A percentile compares a stretch with the other conserved stretches of the same genome.
Conservation (phyloP, 2,113 vertebrate species). For the Sprattus sprattus region DNA sequence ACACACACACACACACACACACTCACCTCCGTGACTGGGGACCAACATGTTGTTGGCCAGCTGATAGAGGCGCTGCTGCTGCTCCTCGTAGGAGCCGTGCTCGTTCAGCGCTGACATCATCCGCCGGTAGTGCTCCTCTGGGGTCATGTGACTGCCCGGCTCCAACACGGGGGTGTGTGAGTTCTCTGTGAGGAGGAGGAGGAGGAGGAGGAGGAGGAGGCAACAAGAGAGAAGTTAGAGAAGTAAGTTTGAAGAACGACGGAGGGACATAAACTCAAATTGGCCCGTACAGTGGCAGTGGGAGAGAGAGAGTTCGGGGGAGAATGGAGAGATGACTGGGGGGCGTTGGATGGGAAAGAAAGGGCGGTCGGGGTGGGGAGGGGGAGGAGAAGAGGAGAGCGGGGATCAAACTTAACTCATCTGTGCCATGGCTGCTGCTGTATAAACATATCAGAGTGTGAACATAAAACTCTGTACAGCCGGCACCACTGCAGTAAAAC, state of each 20-base stretch:
- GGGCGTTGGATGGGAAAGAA: no score
- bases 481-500: background rate
- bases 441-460: slow-evolving; percentile 8
- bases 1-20: slow-evolving; percentile 28
- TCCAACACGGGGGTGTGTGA: slow-evolving; percentile 82
- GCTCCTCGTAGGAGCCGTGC: slow-evolving; percentile 86
- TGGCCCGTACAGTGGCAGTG: background rate
- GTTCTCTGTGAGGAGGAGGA: slow-evolving; percentile 71
- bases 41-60: slow-evolving; percentile 90
- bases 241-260: background rate
- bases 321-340: no score
- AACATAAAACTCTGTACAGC: background rate
- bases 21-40: slow-evolving; percentile 82
- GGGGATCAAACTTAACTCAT: background rate
- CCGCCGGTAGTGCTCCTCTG: slow-evolving; percentile 91
- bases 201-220: no score
- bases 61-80: slow-evolving; percentile 92
- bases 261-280: background rate
- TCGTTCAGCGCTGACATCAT: slow-evolving; percentile 92
- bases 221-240: background rate
- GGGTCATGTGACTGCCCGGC: slow-evolving; percentile 87
- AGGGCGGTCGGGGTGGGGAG: no score
- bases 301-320: background rate
- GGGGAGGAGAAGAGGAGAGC: background rate
- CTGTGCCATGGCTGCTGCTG: background rate